Evolutionary conservation across 2,888 invertebrate species (phyloP), one percentile per base, ranked within the genome.

Genomic region (Tenthredo scrophulariae): DNA sequence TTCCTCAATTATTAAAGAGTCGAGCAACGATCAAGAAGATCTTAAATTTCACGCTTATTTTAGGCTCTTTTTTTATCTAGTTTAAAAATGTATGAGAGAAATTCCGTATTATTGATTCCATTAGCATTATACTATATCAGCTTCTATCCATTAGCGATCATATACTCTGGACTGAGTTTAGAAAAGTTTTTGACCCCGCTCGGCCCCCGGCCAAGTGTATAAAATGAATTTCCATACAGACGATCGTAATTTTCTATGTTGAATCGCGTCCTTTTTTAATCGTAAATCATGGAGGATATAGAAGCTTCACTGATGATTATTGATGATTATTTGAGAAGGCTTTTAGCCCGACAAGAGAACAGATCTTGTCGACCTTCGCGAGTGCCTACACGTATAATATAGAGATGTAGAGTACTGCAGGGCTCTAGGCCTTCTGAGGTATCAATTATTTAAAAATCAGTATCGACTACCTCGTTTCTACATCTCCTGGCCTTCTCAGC

Each of bases 291-390:
- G 70, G 37, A 70, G 18, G 29, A 29, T n/a, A 37, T 37, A 26
- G 18, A 33, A 67, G 43, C 29, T 40, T 22, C 13, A 77, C 54
- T 79, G 54, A 79, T 33, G 58, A 37, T 58, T 79, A 79, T 79
- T 58, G 43, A 79, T 79, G 58, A 79, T 43, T 37, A 79, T 79
- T 79, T 58, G 33, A 79, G 79, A 79, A 79, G 33, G 58, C 79
- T 79, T 79, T 79, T 58, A 79, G 79, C 70, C 18, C 37, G 37
- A 22, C 58, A 22, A n/a, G 22, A 75, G 26, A 50, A 58, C 43
- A 15, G 37, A 43, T 79, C 22, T 54, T 33, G 79, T 79, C 37
- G 79, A 79, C 79, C 79, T 79, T 79, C 58, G 54, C 54, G 18
- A 40, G 37, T 22, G 74, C 10, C n/a, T 54, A 7, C 1, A 54